Base-by-base conservation (phyloP, 2,797 vertebrate genomes). In the Poliocrania exsul region DNA sequence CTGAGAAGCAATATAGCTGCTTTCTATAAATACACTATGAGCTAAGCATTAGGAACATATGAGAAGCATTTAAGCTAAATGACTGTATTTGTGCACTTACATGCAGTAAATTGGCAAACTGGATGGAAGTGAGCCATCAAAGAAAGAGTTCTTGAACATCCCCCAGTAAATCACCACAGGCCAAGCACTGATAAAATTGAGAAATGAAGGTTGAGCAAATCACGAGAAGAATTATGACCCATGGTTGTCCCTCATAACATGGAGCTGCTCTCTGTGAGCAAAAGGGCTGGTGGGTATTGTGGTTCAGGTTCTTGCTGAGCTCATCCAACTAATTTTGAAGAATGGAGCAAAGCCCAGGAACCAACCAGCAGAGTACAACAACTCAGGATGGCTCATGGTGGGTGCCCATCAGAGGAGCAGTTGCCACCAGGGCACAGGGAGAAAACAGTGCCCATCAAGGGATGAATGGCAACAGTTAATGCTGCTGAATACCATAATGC, bases 281-380 rank as follows among this genome's bases (percentile, higher is more conserved):
- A 37, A 53, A 64, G 25, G 16, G 37, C 23, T 83, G 56, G 57
- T 2, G 9, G 31, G 33, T 10, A 16, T 4, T 0, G 0, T 10
- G 23, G 37, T 28, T 25, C 35, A 35, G 24, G n/a, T 28, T 78
- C 70, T 37, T 31, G 12, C 35, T 79, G 60, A 72, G 16, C 40
- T 77, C 58, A 58, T 40, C 25, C 58, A 82, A 23, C 11, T 73
- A 11, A 9, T 64, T 71, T 29, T 24, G 53, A 16, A 4, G 50
- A 64, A n/a, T 0, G 6, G 18, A 67, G 28, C 46, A 60, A 61
- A 74, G 16, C n/a, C 31, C 37, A 50, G 62, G 66, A 64, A 20
- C 23, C 0, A 1, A 61, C 3, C 23, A 84, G 38, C 15, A 42
- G 10, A 38, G 8, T 0, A 0, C 28, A 72, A 29, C 0, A 8